Evolutionary conservation across 2,888 invertebrate genomes (phyloP), one percentile per base, ranked within the genome.

Genomic region (Balanococcus diminutus): DNA sequence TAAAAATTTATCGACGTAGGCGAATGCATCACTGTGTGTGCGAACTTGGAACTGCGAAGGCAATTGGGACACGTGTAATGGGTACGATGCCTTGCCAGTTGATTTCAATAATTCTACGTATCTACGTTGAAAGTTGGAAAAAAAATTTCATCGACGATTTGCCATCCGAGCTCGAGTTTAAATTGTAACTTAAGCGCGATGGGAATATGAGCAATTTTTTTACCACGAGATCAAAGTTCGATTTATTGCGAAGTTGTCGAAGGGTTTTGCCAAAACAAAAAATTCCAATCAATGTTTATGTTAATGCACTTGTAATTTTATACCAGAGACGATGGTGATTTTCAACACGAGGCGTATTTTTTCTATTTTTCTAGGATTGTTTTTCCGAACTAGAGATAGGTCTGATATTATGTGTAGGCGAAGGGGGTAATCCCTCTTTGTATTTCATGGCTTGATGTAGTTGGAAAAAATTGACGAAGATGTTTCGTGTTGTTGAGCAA

Each of bases 31-130:
- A 6, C 9, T 8, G 19, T 61, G 6, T 22, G 2, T 19, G 1
- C 22, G 6, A 4, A 5, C 3, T 51, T 14, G 51, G 11, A n/a
- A 67, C 11, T 32, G 61, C 61, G 16, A 67, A 67, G 67, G 75
- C 75, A 79, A 79, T 79, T 36, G 31, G 75, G 32, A 36, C 75
- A 79, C 75, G 75, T 79, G 75, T 79, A 67, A 36, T 19, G 72
- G 8, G 75, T 19, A 19, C 32, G n/a, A 28, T 79, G 75, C 31
- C n/a, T n/a, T n/a, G n/a, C 25, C 4, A 8, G 3, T 9, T 79
- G 75, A 79, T 79, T 79, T 79, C 36, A 79, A 79, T 79, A 79
- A 79, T 79, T 79, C 72, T 28, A 72, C 75, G 19, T 6, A 36
- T 79, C 4, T 9, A 2, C 61, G 61, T 9, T 22, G 32, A n/a